Evolutionary conservation across 1,140 invertebrate species (phyloP).

Genomic region (Micrasema longulum): DNA sequence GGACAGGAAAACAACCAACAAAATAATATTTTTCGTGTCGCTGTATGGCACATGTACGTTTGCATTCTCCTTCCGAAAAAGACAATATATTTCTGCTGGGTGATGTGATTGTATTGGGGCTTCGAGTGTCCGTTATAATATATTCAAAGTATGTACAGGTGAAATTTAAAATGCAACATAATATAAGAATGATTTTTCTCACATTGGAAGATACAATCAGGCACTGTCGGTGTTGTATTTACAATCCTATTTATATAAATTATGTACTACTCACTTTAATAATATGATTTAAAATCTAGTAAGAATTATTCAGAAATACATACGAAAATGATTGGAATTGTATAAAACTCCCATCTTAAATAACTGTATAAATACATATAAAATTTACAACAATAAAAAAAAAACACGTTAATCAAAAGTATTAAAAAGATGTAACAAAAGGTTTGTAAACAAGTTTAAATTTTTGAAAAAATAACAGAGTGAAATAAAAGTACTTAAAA

Average conservation of each 20-base stretch:
- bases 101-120: too few species aligned
- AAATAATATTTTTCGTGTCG: slow-evolving; percentile 21
- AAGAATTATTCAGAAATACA: slow-evolving; percentile 27
- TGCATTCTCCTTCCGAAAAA: slow-evolving; percentile 10
- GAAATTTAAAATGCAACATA: slow-evolving; percentile 18
- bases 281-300: slow-evolving; percentile 26
- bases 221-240: slow-evolving; percentile 54
- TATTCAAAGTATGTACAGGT: slow-evolving; percentile 20
- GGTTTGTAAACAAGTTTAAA: slow-evolving; percentile 7
- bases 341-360: slow-evolving; percentile 16
- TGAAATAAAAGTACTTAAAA: too few species aligned
- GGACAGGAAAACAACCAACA: slow-evolving; percentile 25
- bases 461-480: slow-evolving; percentile 12
- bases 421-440: slow-evolving; percentile 22
- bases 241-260: slow-evolving; percentile 45
- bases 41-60: slow-evolving; percentile 38
- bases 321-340: slow-evolving; percentile 6
- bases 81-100: slow-evolving; percentile 5
- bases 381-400: neutral
- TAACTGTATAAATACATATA: slow-evolving; percentile 2
- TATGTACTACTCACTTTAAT: slow-evolving; percentile 30
- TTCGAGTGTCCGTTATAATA: too few species aligned
- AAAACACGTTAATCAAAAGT: neutral
- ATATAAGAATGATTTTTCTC: slow-evolving; percentile 19
- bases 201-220: slow-evolving; percentile 49